Evolutionary conservation across 2,113 vertebrate genomes (phyloP).

Genomic region (Shinisaurus crocodilurus): DNA sequence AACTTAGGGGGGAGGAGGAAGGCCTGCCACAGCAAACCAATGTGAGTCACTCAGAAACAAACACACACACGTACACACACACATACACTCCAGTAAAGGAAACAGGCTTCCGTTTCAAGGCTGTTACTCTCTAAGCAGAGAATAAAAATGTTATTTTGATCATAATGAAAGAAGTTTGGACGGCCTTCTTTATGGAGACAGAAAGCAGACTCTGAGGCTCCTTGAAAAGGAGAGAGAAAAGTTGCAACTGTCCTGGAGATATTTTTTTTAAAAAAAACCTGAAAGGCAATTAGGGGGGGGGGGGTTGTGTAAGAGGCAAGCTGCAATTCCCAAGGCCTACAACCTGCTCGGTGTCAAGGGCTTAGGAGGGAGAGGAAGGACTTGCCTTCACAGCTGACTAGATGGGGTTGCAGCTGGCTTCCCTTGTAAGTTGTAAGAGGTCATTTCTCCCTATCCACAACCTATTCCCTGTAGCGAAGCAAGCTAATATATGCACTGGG

Average conservation of each 20-base stretch:
- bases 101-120: slow-evolving; percentile 69
- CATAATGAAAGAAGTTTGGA: slow-evolving; percentile 69
- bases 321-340: rapidly evolving
- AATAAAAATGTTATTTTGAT: slow-evolving; percentile 67
- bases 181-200: slow-evolving; percentile 61
- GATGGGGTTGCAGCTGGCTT: slow-evolving; percentile 55
- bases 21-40: slow-evolving; percentile 69
- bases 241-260: slow-evolving; percentile 37
- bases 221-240: slow-evolving; percentile 41
- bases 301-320: background rate
- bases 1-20: slow-evolving; percentile 50
- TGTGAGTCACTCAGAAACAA: slow-evolving; percentile 64
- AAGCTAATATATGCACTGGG: slow-evolving; percentile 12
- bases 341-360: background rate
- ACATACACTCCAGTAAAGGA: slow-evolving; percentile 62
- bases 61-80: slow-evolving; percentile 26
- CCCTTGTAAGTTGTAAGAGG: slow-evolving; percentile 45
- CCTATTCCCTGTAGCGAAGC: rapidly evolving
- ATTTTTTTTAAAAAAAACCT: slow-evolving; percentile 30
- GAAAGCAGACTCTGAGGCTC: slow-evolving; percentile 60
- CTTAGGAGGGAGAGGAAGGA: slow-evolving; percentile 10
- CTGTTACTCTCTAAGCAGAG: slow-evolving; percentile 70
- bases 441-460: slow-evolving; percentile 37
- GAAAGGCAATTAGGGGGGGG: background rate
- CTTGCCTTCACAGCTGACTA: slow-evolving; percentile 19